Evolutionary conservation across 2,113 vertebrate genomes (phyloP).

Genomic region (Coracopsis vasa): DNA sequence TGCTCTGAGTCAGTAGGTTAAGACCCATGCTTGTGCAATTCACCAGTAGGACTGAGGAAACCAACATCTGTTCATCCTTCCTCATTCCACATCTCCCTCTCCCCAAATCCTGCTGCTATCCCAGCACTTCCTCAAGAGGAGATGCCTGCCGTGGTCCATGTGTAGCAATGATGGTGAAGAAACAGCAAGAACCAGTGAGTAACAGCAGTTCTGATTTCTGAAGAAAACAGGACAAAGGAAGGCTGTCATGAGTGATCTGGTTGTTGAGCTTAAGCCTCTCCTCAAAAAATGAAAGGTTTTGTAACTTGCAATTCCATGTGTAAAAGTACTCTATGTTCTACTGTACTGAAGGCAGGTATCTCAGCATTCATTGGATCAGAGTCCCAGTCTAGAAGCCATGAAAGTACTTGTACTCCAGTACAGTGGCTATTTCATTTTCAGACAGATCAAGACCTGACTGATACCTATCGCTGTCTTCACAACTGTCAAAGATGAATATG

Average conservation of each 20-base stretch:
- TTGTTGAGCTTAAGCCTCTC: background rate
- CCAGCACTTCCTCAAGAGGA: background rate
- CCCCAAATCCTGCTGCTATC: background rate
- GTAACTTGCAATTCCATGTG: background rate
- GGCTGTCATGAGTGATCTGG: background rate
- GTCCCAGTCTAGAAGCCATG: background rate
- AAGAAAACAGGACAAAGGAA: background rate
- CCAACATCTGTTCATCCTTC: background rate
- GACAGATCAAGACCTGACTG: background rate
- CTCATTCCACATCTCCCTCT: background rate
- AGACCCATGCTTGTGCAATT: background rate
- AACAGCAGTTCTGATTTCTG: background rate
- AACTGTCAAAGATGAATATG: background rate
- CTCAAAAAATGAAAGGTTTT: background rate
- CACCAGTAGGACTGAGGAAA: background rate
- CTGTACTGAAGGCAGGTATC: background rate
- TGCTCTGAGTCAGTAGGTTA: background rate
- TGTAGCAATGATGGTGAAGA: background rate
- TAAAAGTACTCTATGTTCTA: background rate
- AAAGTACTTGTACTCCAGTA: background rate
- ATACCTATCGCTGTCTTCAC: background rate
- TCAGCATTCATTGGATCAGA: background rate
- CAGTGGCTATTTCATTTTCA: background rate
- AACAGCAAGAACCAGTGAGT: accelerated
- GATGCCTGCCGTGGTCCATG: background rate